Evolutionary conservation across 2,888 invertebrate species (phyloP).

Genomic region (Heliconius sara): DNA sequence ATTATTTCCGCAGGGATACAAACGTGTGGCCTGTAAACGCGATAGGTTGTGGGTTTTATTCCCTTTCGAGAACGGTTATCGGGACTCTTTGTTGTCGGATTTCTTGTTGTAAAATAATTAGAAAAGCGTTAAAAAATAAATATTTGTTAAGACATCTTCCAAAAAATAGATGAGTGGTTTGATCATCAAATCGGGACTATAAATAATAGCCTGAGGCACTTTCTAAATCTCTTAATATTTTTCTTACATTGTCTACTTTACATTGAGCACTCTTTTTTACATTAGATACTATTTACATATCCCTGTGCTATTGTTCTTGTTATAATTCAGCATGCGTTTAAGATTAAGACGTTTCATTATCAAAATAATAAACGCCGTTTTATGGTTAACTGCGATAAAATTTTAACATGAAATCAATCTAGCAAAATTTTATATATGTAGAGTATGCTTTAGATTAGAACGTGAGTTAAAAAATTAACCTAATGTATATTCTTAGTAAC

Average conservation of each 20-base stretch:
- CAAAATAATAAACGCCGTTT: neutral
- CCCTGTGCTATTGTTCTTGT: neutral
- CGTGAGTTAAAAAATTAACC: neutral
- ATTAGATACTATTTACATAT: too few relatives aligned
- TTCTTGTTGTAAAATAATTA: too few relatives aligned
- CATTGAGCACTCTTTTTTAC: neutral
- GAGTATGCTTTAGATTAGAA: neutral
- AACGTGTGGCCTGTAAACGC: too few relatives aligned
- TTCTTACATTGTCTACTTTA: neutral
- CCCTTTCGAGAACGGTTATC: neutral
- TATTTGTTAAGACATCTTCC: too few relatives aligned
- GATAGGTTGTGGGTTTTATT: too few relatives aligned
- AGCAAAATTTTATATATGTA: conserved; percentile 1
- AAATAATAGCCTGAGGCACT: neutral
- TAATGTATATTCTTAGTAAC: neutral
- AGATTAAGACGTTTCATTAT: too few relatives aligned
- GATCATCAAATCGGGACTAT: too few relatives aligned
- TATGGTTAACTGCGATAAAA: neutral
- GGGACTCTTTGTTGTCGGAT: neutral
- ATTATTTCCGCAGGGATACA: too few relatives aligned
- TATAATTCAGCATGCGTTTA: neutral
- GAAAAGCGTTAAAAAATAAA: too few relatives aligned
- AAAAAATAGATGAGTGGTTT: too few relatives aligned
- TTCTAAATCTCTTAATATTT: neutral
- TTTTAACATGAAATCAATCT: neutral